Evolutionary conservation across 2,113 vertebrate genomes (phyloP).

Genomic region (Motacilla tschutschensis): DNA sequence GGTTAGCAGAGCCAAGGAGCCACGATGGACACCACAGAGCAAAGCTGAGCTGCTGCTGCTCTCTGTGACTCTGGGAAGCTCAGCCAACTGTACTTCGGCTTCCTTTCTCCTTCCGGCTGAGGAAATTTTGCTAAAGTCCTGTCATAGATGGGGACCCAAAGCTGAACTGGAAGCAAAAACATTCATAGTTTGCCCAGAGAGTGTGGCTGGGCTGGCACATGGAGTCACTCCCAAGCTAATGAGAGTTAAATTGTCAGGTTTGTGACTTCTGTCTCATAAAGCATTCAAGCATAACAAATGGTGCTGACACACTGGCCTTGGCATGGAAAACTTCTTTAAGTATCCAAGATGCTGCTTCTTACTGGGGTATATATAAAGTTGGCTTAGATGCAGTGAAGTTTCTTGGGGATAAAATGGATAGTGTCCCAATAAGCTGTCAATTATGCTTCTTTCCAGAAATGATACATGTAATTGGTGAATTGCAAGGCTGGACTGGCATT

Average conservation of each 20-base stretch:
- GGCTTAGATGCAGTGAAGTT: background rate
- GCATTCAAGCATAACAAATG: constrained; percentile 3
- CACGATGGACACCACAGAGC: background rate
- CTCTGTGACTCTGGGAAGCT: background rate
- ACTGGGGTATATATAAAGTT: background rate
- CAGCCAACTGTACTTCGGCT: background rate
- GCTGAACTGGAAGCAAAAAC: background rate
- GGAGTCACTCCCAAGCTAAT: background rate
- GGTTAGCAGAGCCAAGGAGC: background rate
- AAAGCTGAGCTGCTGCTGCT: background rate
- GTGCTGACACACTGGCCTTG: background rate
- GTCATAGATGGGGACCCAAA: background rate
- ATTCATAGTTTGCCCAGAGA: background rate
- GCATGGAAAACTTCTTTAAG: constrained; percentile 4
- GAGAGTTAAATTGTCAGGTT: constrained; percentile 1
- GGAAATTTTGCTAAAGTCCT: background rate
- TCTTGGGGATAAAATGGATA: background rate
- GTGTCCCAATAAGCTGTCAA: background rate
- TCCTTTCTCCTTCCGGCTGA: background rate
- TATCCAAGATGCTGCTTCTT: background rate
- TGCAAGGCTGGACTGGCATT: background rate
- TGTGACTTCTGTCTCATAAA: background rate
- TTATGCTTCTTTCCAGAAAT: background rate
- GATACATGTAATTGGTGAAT: background rate
- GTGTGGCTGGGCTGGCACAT: background rate